Percentiles rank a stretch among this genome's conserved stretches.
Conservation (phyloP, 2,888 invertebrate genomes). For the Callyntrura sp. region DNA sequence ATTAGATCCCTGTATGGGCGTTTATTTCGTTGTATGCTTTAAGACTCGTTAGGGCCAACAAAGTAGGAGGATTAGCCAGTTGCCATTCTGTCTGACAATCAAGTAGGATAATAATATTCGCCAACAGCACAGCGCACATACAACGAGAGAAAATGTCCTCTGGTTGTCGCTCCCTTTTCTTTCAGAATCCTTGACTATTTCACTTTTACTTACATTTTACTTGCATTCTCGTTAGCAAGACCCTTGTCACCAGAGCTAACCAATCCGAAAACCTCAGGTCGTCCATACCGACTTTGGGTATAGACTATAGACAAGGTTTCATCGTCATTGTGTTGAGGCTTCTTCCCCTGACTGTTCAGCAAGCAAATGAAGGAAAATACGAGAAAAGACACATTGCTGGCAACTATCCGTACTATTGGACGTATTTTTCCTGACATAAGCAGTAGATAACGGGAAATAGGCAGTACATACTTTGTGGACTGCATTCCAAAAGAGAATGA, state of each 20-base stretch:
- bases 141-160: conserved; percentile 12
- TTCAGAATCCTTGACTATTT: conserved; percentile 29
- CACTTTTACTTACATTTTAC: conserved; percentile 41
- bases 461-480: background rate
- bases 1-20: too few relatives aligned
- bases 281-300: background rate
- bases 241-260: conserved; percentile 16
- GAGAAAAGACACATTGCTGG: background rate
- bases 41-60: too few relatives aligned
- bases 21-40: too few relatives aligned
- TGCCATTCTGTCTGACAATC: too few relatives aligned
- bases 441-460: too few relatives aligned
- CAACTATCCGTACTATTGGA: background rate
- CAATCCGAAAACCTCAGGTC: conserved; percentile 9
- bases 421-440: too few relatives aligned
- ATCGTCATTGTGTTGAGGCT: background rate
- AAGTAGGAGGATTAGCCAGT: too few relatives aligned
- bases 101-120: background rate
- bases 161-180: background rate
- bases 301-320: background rate
- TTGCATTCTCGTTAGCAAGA: background rate
- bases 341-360: background rate
- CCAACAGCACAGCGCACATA: background rate
- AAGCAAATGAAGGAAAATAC: conserved; percentile 59
- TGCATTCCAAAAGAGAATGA: conserved; percentile 28